phyloP scores from a whole-genome alignment of 2,797 vertebrate genomes.

The Arctocebus calabarensis region DNA sequence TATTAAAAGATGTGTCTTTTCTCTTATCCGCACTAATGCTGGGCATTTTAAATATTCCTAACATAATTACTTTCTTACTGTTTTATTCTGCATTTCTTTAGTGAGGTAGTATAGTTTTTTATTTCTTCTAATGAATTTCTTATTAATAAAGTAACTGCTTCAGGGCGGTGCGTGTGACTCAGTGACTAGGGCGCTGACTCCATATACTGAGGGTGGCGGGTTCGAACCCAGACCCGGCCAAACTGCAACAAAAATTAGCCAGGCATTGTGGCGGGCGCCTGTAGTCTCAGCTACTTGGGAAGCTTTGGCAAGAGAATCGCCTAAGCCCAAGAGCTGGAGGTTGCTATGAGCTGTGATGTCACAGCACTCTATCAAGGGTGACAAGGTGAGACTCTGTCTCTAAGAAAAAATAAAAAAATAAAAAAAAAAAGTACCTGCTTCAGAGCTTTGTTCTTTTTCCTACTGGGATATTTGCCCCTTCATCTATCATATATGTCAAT shows the following conservation, averaged over 20 bases:
- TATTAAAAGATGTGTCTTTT: not conserved
- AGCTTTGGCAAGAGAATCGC: no score
- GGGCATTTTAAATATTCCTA: not conserved
- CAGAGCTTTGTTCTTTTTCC: not conserved
- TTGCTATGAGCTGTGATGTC: no score
- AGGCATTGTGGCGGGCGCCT: no score
- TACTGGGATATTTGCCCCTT: not conserved
- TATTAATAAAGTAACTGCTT: not conserved
- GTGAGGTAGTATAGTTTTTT: not conserved
- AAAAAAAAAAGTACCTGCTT: not conserved
- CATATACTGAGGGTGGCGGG: no score
- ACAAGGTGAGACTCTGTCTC: no score
- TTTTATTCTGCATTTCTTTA: not conserved
- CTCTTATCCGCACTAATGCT: not conserved
- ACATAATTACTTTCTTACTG: not conserved
- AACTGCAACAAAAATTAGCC: no score
- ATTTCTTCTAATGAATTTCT: not conserved
- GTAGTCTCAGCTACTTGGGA: no score
- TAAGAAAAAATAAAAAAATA: no score
- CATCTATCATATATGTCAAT: not conserved
- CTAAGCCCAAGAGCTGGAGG: no score
- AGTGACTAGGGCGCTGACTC: no score
- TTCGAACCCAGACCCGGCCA: no score
- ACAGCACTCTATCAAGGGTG: no score
- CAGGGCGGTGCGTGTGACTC: not conserved